These are phyloP conservation scores for Lethrus apterus DNA, from an alignment of 1,140 invertebrate species.

Conservation along the genomic window DNA sequence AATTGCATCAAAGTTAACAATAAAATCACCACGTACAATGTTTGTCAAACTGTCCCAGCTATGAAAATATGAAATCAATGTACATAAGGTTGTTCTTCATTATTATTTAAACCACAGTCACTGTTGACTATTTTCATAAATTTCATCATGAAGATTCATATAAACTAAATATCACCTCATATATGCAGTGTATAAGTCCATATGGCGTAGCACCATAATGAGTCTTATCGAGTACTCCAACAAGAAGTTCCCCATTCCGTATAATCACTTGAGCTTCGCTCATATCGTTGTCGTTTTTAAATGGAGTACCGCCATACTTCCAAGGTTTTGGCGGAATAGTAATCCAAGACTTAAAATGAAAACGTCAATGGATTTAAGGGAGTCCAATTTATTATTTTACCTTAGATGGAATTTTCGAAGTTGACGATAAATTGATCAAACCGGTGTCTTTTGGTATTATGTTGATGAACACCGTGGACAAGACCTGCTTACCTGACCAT, in stretches of 20 bases:
- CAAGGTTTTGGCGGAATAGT: slow-evolving; percentile 46
- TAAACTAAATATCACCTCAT: too few relatives aligned
- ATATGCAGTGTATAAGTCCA: slow-evolving; percentile 88
- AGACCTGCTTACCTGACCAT: slow-evolving; percentile 97
- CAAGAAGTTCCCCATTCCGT: slow-evolving; percentile 77
- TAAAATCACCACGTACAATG: too few relatives aligned
- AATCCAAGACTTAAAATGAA: slow-evolving; percentile 56
- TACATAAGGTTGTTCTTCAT: too few relatives aligned
- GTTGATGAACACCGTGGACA: slow-evolving; percentile 85
- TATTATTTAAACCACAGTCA: too few relatives aligned
- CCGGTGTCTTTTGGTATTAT: slow-evolving; percentile 67
- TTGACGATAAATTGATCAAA: slow-evolving; percentile 69
- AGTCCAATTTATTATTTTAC: too few relatives aligned
- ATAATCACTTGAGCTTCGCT: slow-evolving; percentile 90
- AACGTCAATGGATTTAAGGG: too few relatives aligned
- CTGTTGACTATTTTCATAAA: too few relatives aligned
- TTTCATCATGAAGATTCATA: too few relatives aligned
- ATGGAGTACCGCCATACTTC: slow-evolving; percentile 53
- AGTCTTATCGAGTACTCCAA: slow-evolving; percentile 94
- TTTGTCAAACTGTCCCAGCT: too few relatives aligned
- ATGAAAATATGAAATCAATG: too few relatives aligned
- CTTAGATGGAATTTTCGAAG: slow-evolving; percentile 76
- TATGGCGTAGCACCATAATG: slow-evolving; percentile 93
- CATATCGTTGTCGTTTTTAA: slow-evolving; percentile 58
- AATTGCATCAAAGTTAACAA: too few relatives aligned